Conservation (phyloP, 2,888 invertebrate genomes). For the Drosophila nigritarsus region DNA sequence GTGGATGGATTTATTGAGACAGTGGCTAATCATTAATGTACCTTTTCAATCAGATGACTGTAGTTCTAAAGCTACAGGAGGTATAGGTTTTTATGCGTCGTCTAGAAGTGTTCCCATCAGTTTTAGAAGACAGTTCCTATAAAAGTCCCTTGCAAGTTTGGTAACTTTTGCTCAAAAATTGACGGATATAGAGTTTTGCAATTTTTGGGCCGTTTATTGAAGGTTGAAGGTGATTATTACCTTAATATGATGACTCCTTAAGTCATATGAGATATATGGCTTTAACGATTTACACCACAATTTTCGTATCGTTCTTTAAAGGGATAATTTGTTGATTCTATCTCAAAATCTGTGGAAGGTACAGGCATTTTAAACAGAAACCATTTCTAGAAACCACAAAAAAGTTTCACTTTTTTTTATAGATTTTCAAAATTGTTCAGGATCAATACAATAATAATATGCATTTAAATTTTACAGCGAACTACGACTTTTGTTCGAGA, state of each 20-base stretch:
- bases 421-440: not conserved
- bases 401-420: not conserved
- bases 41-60: not conserved
- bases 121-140: not conserved
- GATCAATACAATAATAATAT: not conserved
- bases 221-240: too few species aligned
- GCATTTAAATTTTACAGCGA: slow-evolving; percentile 83
- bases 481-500: slow-evolving; percentile 88
- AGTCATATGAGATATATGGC: not conserved
- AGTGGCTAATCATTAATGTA: not conserved
- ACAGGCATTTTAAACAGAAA: not conserved
- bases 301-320: not conserved
- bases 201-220: not conserved
- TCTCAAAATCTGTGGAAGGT: not conserved
- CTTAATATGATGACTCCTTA: not conserved
- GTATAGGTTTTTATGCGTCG: not conserved
- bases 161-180: not conserved
- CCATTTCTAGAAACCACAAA: not conserved
- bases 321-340: not conserved
- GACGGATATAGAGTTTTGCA: not conserved
- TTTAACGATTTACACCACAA: not conserved
- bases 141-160: not conserved
- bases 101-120: not conserved
- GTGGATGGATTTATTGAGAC: not conserved
- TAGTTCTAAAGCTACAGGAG: not conserved